Conservation (phyloP, 2,113 vertebrate species). For the Apteryx mantelli region DNA sequence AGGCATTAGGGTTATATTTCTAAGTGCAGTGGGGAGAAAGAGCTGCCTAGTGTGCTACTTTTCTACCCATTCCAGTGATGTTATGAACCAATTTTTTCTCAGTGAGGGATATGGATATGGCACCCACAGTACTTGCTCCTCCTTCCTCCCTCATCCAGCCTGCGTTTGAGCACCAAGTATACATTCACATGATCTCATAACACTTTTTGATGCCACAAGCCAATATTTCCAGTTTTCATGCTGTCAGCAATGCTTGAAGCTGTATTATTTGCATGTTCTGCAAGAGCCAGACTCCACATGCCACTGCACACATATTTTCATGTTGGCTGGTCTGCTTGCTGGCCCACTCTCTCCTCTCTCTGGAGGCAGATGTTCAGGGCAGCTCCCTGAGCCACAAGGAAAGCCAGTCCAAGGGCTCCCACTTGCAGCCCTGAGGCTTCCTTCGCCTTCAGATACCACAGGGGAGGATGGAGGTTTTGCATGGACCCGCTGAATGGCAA, state of each 20-base stretch:
- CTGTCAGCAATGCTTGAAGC: not conserved
- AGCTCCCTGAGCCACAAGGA: not conserved
- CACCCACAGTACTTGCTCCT: not conserved
- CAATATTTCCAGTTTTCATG: not conserved
- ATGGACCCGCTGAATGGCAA: not conserved
- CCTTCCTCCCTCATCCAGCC: not conserved
- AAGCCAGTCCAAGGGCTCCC: not conserved
- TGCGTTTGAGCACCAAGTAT: not conserved
- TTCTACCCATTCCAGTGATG: not conserved
- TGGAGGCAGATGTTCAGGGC: not conserved
- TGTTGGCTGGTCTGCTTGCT: not conserved
- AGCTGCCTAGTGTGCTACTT: not conserved
- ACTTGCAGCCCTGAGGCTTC: not conserved
- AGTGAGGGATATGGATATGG: not conserved
- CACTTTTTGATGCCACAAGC: not conserved
- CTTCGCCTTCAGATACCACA: not conserved
- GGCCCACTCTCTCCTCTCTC: not conserved
- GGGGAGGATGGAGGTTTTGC: not conserved
- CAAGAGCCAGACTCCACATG: not conserved
- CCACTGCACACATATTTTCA: not conserved
- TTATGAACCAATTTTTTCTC: not conserved
- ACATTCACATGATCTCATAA: not conserved
- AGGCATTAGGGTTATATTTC: conserved; percentile 23
- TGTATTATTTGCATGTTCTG: not conserved
- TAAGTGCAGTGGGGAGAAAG: not conserved